Evolutionary conservation across 2,113 vertebrate genomes (phyloP).

Genomic region (Dipodomys spectabilis): DNA sequence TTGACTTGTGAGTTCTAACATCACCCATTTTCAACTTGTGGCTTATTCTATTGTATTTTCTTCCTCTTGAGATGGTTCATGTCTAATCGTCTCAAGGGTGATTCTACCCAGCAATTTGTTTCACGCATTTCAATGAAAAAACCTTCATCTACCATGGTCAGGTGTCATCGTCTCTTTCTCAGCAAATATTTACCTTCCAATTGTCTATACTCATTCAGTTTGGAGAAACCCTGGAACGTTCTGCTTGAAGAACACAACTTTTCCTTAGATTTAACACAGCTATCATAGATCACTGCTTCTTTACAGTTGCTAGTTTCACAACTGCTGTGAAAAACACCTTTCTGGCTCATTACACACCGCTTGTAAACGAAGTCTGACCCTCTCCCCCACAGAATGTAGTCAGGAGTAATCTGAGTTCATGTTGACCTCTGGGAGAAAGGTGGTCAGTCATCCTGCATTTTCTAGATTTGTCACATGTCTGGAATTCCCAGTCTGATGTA

Average conservation of each 20-base stretch:
- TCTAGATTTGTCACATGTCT: neutral
- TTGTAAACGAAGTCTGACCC: neutral
- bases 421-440: neutral
- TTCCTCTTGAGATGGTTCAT: neutral
- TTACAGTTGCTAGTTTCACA: slow-evolving; percentile 32
- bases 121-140: neutral
- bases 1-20: neutral
- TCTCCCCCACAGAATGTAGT: neutral
- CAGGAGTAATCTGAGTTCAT: neutral
- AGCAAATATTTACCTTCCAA: neutral
- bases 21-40: neutral
- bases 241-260: neutral
- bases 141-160: neutral
- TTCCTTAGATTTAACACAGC: neutral
- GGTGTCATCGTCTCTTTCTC: neutral
- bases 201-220: neutral
- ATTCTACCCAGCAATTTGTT: neutral
- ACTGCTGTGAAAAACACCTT: neutral
- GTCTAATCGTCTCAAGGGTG: neutral
- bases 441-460: neutral
- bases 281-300: neutral
- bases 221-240: neutral
- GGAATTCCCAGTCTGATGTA: neutral
- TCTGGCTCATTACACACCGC: slow-evolving; percentile 18
- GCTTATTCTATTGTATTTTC: neutral